Percentiles rank a stretch among this genome's conserved stretches.
phyloP scores from a whole-genome alignment of 37 sponge, comb jelly and placozoan genomes.

The Cliona cf. orientalis region DNA sequence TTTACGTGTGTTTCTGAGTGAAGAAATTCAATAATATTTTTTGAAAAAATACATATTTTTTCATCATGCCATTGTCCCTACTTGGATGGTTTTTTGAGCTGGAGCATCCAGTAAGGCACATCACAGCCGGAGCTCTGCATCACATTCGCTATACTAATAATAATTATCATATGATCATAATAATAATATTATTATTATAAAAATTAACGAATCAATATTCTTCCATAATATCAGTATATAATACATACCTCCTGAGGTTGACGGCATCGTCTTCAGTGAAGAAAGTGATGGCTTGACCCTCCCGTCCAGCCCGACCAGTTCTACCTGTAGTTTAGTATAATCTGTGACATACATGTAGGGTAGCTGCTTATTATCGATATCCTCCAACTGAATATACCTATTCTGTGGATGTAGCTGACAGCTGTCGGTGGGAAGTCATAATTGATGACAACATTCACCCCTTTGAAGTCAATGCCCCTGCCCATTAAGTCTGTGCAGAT shows the following conservation, averaged over 20 bases:
- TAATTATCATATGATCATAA: not conserved
- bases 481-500: slow-evolving; percentile 94
- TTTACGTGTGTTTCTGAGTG: slow-evolving; percentile 60
- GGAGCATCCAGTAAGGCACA: slow-evolving; percentile 93
- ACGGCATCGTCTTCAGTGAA: slow-evolving; percentile 91
- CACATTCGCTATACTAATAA: slow-evolving; percentile 86
- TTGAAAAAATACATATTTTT: not conserved
- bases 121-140: slow-evolving; percentile 90
- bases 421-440: slow-evolving; percentile 95
- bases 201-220: not conserved
- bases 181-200: no score
- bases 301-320: slow-evolving; percentile 94
- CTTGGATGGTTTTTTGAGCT: slow-evolving; percentile 90
- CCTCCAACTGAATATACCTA: no score
- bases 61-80: slow-evolving; percentile 19
- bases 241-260: slow-evolving; percentile 81
- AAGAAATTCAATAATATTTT: not conserved
- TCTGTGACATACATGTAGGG: not conserved
- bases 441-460: slow-evolving; percentile 94
- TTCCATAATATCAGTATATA: not conserved
- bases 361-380: not conserved
- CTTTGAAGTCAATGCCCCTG: slow-evolving; percentile 98
- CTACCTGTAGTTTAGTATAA: no score
- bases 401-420: slow-evolving; percentile 95
- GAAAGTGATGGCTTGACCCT: slow-evolving; percentile 91